Conservation (phyloP, 2,888 invertebrate genomes). For the Poecilus cupreus region DNA sequence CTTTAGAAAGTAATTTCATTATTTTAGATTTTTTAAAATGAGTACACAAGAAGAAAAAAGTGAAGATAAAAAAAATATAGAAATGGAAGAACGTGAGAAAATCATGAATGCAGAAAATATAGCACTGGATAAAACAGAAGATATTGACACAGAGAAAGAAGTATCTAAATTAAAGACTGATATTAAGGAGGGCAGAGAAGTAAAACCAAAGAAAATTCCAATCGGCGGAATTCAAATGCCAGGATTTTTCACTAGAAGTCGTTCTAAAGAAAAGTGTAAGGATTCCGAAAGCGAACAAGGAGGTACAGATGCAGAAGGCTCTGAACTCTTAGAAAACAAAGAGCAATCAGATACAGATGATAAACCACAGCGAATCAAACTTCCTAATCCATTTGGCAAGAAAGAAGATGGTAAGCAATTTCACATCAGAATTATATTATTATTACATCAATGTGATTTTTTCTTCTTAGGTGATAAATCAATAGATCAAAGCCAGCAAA, state of each 20-base stretch:
- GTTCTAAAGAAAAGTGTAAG: constrained; percentile 83
- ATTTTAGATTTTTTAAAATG: constrained; percentile 43
- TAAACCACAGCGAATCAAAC: constrained; percentile 71
- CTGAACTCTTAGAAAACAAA: constrained; percentile 69
- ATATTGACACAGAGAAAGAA: constrained; percentile 73
- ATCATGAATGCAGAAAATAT: constrained; percentile 79
- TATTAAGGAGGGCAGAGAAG: constrained; percentile 82
- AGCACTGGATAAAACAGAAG: constrained; percentile 72
- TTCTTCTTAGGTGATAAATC: constrained; percentile 65
- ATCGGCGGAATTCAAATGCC: constrained; percentile 93
- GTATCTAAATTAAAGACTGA: constrained; percentile 76
- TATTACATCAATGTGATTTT: neutral
- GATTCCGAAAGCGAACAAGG: constrained; percentile 72
- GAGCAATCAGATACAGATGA: constrained; percentile 66
- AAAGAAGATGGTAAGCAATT: constrained; percentile 66
- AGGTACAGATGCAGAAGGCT: constrained; percentile 70
- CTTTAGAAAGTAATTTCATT: neutral
- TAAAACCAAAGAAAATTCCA: constrained; percentile 87
- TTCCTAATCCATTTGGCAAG: constrained; percentile 77
- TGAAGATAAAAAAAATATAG: constrained; percentile 81
- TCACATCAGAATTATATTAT: too few relatives aligned
- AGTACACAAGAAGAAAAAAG: constrained; percentile 70
- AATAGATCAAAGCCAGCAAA: constrained; percentile 69
- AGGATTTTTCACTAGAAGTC: constrained; percentile 87
- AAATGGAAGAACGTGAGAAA: constrained; percentile 79